Percentiles rank a stretch among this genome's conserved stretches.
These are phyloP conservation scores for Thaumetopoea pityocampa DNA, from an alignment of 1,140 invertebrate genomes.

Conservation along the genomic window DNA sequence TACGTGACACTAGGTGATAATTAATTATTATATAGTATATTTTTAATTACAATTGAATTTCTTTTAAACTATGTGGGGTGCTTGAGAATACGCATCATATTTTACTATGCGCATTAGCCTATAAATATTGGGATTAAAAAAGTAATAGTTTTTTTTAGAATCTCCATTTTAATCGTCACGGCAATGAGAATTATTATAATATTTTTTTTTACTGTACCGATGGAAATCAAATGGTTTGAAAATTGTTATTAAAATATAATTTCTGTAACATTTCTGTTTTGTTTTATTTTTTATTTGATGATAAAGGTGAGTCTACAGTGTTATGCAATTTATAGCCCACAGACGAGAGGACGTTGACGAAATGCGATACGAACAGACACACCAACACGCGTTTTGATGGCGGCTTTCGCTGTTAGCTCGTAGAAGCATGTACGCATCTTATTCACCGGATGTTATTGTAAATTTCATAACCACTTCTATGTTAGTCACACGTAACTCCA, in stretches of 20 bases:
- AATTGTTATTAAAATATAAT: constrained; percentile 72
- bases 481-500: constrained; percentile 17
- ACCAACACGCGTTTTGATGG: constrained; percentile 14
- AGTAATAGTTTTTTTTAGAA: constrained; percentile 38
- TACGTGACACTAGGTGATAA: constrained; percentile 57
- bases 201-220: constrained; percentile 41
- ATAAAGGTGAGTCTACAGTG: constrained; percentile 60
- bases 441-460: constrained; percentile 35
- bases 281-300: constrained; percentile 50
- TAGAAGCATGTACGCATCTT: constrained; percentile 51
- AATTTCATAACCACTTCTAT: constrained; percentile 24
- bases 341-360: constrained; percentile 17
- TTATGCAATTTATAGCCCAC: constrained; percentile 70
- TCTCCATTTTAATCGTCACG: constrained; percentile 51
- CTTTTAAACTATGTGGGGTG: constrained; percentile 57
- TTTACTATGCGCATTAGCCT: constrained; percentile 33
- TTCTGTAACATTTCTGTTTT: constrained; percentile 66
- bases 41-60: constrained; percentile 53
- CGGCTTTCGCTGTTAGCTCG: constrained; percentile 53
- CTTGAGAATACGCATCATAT: constrained; percentile 48
- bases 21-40: constrained; percentile 54
- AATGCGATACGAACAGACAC: constrained; percentile 15
- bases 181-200: constrained; percentile 33
- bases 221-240: constrained; percentile 54
- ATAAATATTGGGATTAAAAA: constrained; percentile 21